Percentiles rank a stretch among this genome's conserved stretches.
phyloP scores from a whole-genome alignment of 2,888 invertebrate species.

The Aromia moschata region DNA sequence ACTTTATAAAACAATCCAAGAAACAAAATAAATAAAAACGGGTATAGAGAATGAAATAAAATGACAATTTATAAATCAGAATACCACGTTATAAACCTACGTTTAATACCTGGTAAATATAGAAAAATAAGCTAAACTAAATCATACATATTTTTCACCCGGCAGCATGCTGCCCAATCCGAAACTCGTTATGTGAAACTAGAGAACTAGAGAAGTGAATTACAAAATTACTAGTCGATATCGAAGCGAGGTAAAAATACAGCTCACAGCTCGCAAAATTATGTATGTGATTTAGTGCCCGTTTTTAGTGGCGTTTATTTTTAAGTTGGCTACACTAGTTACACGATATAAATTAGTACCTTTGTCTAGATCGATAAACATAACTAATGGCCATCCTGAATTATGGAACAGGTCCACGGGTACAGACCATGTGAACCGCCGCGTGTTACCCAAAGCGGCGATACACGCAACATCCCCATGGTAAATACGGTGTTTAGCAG shows the following conservation, averaged over 20 bases:
- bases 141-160: too few species aligned
- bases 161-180: too few species aligned
- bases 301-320: neutral
- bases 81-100: too few species aligned
- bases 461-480: slow-evolving; percentile 46
- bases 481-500: slow-evolving; percentile 25
- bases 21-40: too few species aligned
- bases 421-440: slow-evolving; percentile 51
- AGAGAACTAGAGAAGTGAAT: too few species aligned
- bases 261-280: neutral
- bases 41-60: too few species aligned
- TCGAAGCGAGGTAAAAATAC: neutral
- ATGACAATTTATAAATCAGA: too few species aligned
- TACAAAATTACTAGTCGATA: too few species aligned
- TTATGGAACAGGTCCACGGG: slow-evolving; percentile 50
- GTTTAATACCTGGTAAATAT: too few species aligned
- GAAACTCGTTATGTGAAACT: too few species aligned
- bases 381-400: slow-evolving; percentile 52
- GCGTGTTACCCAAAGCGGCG: slow-evolving; percentile 43
- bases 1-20: too few species aligned
- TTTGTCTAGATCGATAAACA: slow-evolving; percentile 44
- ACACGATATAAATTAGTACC: slow-evolving; percentile 28
- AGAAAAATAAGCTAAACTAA: too few species aligned
- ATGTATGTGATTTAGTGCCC: neutral
- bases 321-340: slow-evolving; percentile 1